phyloP scores from a whole-genome alignment of 2,888 invertebrate genomes.

The Mechanitis messenoides region DNA sequence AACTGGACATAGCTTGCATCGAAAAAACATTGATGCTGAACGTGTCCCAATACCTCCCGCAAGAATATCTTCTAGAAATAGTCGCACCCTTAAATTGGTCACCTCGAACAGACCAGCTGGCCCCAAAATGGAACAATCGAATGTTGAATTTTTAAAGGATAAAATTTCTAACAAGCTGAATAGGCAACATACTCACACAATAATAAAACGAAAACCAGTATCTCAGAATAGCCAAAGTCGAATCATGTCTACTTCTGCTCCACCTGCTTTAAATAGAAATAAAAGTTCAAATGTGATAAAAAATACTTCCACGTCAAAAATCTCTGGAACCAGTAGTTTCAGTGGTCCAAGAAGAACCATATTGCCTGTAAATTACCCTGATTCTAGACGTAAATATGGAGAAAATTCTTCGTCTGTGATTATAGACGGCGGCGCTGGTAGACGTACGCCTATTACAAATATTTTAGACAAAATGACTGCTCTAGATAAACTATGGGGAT shows the following conservation, averaged over 20 bases:
- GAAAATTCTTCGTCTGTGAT: conserved; percentile 48
- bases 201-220: conserved; percentile 41
- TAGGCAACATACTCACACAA: conserved; percentile 66
- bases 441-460: conserved; percentile 69
- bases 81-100: conserved; percentile 80
- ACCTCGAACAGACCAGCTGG: conserved; percentile 69
- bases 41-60: conserved; percentile 84
- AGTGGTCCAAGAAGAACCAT: conserved; percentile 64
- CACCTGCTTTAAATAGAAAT: conserved; percentile 62
- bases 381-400: conserved; percentile 46
- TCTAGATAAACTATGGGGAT: conserved; percentile 75
- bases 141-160: conserved; percentile 78
- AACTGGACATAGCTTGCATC: conserved; percentile 69
- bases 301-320: conserved; percentile 38
- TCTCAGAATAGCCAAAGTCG: conserved; percentile 37
- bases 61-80: conserved; percentile 85
- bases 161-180: conserved; percentile 78
- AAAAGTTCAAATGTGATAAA: conserved; percentile 40
- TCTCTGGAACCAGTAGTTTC: conserved; percentile 63
- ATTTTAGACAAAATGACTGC: conserved; percentile 71
- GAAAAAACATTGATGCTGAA: conserved; percentile 43
- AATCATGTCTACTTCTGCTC: conserved; percentile 60
- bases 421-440: conserved; percentile 69
- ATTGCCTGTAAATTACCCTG: conserved; percentile 62
- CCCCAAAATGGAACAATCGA: conserved; percentile 58